Conservation (phyloP, 1,140 invertebrate species). For the Papilio glaucus region DNA sequence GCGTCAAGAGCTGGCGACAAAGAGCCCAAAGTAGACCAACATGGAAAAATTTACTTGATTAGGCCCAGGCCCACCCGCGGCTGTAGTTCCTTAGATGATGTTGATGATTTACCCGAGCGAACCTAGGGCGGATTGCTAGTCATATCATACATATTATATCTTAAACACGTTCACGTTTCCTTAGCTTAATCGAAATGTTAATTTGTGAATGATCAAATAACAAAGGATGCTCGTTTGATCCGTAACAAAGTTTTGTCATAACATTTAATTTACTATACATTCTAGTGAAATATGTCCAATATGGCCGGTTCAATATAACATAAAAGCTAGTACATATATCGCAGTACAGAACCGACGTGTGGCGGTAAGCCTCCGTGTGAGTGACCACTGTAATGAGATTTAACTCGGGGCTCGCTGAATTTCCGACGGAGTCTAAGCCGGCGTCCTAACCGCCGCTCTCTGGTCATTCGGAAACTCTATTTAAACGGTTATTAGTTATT, state of each 20-base stretch:
- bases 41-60: too few species aligned
- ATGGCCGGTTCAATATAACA: background rate
- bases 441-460: slow-evolving; percentile 4
- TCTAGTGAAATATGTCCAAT: background rate
- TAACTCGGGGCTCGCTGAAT: slow-evolving; percentile 11
- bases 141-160: too few species aligned
- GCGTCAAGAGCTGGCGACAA: too few species aligned
- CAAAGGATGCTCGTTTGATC: background rate
- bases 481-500: slow-evolving; percentile 22
- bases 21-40: too few species aligned
- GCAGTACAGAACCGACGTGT: background rate
- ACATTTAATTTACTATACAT: background rate
- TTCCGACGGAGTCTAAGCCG: slow-evolving; percentile 20
- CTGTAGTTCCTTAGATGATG: too few species aligned
- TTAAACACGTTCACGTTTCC: too few species aligned
- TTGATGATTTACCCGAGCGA: too few species aligned
- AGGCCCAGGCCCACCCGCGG: too few species aligned
- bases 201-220: background rate
- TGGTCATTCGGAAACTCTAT: slow-evolving; percentile 6
- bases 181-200: too few species aligned
- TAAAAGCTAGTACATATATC: background rate
- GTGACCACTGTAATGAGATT: slow-evolving; percentile 32
- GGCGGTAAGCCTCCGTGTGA: slow-evolving; percentile 9
- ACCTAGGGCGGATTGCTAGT: too few species aligned
- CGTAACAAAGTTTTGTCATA: too few species aligned